Evolutionary conservation across 1,140 invertebrate species (phyloP), one percentile per base, ranked within the genome.

Genomic region (Zaprionus camerounensis): DNA sequence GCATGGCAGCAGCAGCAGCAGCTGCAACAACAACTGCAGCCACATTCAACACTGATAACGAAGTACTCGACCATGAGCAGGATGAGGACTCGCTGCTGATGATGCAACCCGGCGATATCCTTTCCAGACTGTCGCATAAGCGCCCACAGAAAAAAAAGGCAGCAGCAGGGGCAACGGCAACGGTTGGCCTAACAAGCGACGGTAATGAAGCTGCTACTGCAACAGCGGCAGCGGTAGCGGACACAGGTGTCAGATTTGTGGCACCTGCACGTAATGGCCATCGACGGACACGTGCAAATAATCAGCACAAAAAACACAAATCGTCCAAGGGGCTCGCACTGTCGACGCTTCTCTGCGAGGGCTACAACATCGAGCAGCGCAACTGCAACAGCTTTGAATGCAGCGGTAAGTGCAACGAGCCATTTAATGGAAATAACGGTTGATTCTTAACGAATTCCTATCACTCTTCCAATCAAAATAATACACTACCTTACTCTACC

Each of bases 331-430:
- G 82, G 28, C 70, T 86, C 12, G 80, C 80, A 3, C 62, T 91
- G n/a, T 88, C 90, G 36, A 92, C 91, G 3, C 73, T 92, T 15
- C 86, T 91, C 28, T 92, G 92, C 65, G 91, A 93, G 55, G 92
- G 92, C 44, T 92, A 93, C 74, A 93, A 93, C 69, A 92, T 93
- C 44, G 92, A 93, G 74, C 92, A 93, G 61, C 90, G 92, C 51
- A 91, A 92, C 74, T 93, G 92, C 81, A 93, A 93, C 75, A 86
- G 84, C 36, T 93, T 93, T 66, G 92, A 93, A 65, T 93, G 92
- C 74, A 88, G 65, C 67, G 92, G 92, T 93, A 59, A 81, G 91
- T 71, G 20, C 51, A 15, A 26, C 17, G 9, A 12, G 34, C 57
- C 36, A 15, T n/a, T 15, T 15, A 41, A 41, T 15, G 36, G 13